A percentile compares a stretch with the other conserved stretches of the same genome.
phyloP scores from a whole-genome alignment of 2,888 invertebrate genomes.

The Pseudococcus viburni region DNA sequence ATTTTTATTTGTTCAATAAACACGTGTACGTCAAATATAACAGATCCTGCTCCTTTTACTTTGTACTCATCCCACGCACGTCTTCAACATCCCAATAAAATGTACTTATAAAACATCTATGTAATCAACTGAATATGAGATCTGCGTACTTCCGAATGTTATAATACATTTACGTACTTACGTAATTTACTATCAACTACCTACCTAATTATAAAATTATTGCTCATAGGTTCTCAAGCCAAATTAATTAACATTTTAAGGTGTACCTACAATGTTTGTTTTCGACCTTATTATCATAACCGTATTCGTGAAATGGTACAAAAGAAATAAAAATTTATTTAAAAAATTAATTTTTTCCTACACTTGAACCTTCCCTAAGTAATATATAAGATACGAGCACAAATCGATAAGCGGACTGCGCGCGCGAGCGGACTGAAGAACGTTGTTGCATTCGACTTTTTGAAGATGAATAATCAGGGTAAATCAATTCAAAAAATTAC shows the following conservation, averaged over 20 bases:
- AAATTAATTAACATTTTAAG: slow-evolving; percentile 61
- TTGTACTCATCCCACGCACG: neutral
- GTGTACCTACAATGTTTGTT: slow-evolving; percentile 64
- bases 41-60: neutral
- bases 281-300: slow-evolving; percentile 63
- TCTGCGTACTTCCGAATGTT: slow-evolving; percentile 41
- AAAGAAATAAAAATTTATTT: slow-evolving; percentile 35
- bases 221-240: slow-evolving; percentile 65
- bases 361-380: too few relatives aligned
- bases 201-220: slow-evolving; percentile 61
- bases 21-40: neutral
- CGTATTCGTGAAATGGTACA: slow-evolving; percentile 46
- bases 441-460: too few relatives aligned
- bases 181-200: slow-evolving; percentile 46
- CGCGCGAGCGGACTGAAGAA: too few relatives aligned
- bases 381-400: too few relatives aligned
- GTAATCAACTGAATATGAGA: neutral
- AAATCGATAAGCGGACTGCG: too few relatives aligned
- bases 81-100: neutral
- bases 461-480: too few relatives aligned
- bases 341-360: neutral
- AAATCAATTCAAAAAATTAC: too few relatives aligned
- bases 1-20: slow-evolving; percentile 29
- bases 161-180: neutral
- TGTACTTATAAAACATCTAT: neutral